A percentile compares a stretch with the other conserved stretches of the same genome.
phyloP scores from a whole-genome alignment of 2,797 vertebrate genomes.

The Nasua narica region DNA sequence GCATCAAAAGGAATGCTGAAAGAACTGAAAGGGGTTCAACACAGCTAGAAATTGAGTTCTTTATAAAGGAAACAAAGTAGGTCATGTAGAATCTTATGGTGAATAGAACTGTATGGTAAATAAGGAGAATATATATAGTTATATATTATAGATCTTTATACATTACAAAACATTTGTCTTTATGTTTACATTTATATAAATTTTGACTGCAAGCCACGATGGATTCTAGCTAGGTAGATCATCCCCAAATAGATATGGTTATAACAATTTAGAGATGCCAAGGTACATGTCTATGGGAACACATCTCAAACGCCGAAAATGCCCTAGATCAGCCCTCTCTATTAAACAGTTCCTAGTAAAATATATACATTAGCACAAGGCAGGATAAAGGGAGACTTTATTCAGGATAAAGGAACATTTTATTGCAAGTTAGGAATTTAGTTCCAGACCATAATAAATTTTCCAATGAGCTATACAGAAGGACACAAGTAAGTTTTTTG shows the following conservation, averaged over 20 bases:
- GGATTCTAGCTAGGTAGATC: background rate
- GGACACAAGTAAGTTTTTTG: background rate
- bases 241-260: background rate
- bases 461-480: background rate
- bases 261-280: background rate
- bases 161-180: background rate
- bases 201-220: background rate
- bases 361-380: background rate
- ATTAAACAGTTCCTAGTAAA: background rate
- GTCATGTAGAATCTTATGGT: background rate
- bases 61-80: background rate
- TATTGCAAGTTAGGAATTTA: background rate
- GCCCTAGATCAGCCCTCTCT: background rate
- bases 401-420: background rate
- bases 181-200: background rate
- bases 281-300: background rate
- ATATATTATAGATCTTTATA: background rate
- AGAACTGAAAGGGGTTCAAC: background rate
- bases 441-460: background rate
- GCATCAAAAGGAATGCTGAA: background rate
- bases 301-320: background rate
- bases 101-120: background rate
- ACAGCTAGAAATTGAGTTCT: background rate
- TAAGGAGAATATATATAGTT: background rate
- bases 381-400: background rate